Evolutionary conservation across 2,888 invertebrate species (phyloP).

Genomic region (Sphaerophoria taeniata): DNA sequence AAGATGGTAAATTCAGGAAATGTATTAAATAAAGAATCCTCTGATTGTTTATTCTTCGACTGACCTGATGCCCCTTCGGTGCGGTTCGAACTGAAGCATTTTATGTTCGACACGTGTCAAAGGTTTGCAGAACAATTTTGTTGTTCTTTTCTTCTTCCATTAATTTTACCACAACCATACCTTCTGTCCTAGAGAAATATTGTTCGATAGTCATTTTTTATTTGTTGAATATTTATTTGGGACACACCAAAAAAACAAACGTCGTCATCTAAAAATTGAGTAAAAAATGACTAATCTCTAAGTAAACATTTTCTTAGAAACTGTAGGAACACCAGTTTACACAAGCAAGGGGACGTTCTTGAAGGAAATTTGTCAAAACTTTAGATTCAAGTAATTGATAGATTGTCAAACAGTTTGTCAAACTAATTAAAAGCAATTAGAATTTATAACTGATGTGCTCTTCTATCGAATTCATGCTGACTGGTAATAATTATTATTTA

Average conservation of each 20-base stretch:
- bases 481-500: too few species aligned
- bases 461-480: too few species aligned
- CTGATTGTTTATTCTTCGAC: neutral
- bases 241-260: constrained; percentile 8
- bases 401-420: constrained; percentile 65
- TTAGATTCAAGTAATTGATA: constrained; percentile 51
- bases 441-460: too few species aligned
- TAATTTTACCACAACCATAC: neutral
- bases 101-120: constrained; percentile 67
- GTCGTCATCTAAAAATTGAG: neutral
- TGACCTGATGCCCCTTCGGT: constrained; percentile 8
- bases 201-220: constrained; percentile 51
- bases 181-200: constrained; percentile 23
- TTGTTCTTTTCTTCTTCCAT: neutral
- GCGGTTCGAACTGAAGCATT: constrained; percentile 25
- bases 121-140: constrained; percentile 57
- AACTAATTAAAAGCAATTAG: constrained; percentile 69
- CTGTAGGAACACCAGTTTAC: constrained; percentile 46
- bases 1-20: constrained; percentile 63
- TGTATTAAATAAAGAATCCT: constrained; percentile 63
- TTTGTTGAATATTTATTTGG: constrained; percentile 50
- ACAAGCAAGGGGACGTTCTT: too few species aligned
- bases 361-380: too few species aligned
- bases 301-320: constrained; percentile 61
- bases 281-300: constrained; percentile 40